These are phyloP conservation scores for Polydesmus complanatus DNA, from an alignment of 2,888 invertebrate species.

Conservation along the genomic window DNA sequence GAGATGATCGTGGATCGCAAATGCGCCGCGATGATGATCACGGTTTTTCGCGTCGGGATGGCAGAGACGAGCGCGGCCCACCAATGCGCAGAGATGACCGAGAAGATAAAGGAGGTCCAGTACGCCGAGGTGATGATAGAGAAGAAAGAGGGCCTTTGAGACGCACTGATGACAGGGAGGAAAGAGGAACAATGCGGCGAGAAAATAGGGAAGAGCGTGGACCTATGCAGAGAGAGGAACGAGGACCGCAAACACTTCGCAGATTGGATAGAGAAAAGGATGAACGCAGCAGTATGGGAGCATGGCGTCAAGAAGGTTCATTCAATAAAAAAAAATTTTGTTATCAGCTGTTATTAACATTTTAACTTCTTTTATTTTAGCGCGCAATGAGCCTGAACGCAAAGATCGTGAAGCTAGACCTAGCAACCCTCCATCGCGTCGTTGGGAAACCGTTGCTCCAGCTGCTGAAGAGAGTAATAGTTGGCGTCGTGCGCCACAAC, in stretches of 20 bases:
- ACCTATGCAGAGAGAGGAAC: neutral
- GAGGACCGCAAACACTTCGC: neutral
- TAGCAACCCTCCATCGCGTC: neutral
- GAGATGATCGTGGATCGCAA: slow-evolving; percentile 40
- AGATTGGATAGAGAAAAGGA: neutral
- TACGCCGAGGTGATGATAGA: neutral
- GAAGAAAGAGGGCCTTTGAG: neutral
- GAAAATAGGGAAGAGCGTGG: slow-evolving; percentile 12
- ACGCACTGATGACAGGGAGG: slow-evolving; percentile 15
- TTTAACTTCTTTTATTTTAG: no score
- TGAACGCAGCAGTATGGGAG: slow-evolving; percentile 25
- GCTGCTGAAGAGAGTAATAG: neutral
- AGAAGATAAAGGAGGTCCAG: slow-evolving; percentile 11
- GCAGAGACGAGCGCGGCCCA: neutral
- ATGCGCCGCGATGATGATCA: slow-evolving; percentile 48
- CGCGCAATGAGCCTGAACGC: no score
- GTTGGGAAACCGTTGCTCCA: neutral
- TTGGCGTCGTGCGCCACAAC: no score
- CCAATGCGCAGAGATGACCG: slow-evolving; percentile 1
- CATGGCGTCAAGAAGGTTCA: slow-evolving; percentile 16
- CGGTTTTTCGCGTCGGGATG: slow-evolving; percentile 36
- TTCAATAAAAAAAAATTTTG: neutral
- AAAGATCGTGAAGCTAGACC: neutral
- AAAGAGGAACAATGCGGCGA: neutral
- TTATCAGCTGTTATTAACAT: neutral